Percentiles rank a stretch among this genome's conserved stretches.
phyloP scores from a whole-genome alignment of 1,140 invertebrate genomes.

The Hypothenemus hampei region DNA sequence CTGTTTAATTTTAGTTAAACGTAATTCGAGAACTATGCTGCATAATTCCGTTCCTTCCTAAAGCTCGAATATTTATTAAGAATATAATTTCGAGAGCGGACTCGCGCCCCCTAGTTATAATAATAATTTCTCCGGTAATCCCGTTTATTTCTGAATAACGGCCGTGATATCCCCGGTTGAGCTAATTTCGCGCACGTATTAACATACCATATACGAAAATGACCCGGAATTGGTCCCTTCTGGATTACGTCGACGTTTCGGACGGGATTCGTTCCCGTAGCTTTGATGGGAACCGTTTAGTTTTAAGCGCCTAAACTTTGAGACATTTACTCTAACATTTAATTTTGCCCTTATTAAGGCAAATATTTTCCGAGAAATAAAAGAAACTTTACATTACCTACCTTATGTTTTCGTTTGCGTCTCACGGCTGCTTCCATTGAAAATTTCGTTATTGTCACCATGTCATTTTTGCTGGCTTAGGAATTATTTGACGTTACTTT shows the following conservation, averaged over 20 bases:
- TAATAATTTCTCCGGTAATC: constrained; percentile 21
- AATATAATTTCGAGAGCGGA: constrained; percentile 23
- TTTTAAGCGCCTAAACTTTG: constrained; percentile 18
- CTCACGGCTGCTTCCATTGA: background rate
- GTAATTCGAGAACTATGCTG: too few relatives aligned
- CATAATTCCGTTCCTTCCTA: constrained; percentile 16
- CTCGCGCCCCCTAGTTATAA: constrained; percentile 12
- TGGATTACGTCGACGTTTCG: constrained; percentile 17
- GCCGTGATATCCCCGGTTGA: constrained; percentile 16
- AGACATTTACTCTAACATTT: too few relatives aligned
- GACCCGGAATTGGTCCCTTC: constrained; percentile 19
- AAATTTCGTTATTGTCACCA: too few relatives aligned
- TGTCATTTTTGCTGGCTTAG: too few relatives aligned
- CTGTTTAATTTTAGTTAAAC: too few relatives aligned
- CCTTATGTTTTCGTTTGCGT: background rate
- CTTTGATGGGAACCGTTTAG: constrained; percentile 18
- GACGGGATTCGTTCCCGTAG: constrained; percentile 4
- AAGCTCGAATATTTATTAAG: constrained; percentile 23
- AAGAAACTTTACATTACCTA: background rate
- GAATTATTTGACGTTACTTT: too few relatives aligned
- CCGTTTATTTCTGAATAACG: constrained; percentile 25
- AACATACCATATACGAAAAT: constrained; percentile 27
- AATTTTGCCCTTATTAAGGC: too few relatives aligned
- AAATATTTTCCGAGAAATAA: too few relatives aligned
- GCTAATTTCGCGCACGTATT: constrained; percentile 23